Conservation (phyloP, 37 sponge, comb jelly and placozoan species). For the Ephydatia muelleri region DNA sequence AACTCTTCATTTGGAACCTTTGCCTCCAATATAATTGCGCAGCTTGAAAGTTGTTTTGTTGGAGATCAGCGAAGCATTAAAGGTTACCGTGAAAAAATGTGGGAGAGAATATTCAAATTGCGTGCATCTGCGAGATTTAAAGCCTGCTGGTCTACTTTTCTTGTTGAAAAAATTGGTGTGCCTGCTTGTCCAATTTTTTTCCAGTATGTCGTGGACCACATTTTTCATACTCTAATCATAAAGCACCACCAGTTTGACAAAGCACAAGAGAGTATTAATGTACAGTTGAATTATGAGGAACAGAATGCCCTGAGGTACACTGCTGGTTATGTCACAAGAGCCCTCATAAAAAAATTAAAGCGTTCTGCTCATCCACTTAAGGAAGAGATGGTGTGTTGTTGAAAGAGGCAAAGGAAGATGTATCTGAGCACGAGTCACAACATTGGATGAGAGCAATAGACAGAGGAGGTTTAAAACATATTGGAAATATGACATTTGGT, state of each 20-base stretch:
- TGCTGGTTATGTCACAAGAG: slow-evolving; percentile 4
- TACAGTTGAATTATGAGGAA: not conserved
- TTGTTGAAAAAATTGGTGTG: not conserved
- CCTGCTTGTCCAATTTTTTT: slow-evolving; percentile 2
- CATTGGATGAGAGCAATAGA: not conserved
- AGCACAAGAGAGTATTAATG: not conserved
- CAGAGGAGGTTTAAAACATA: not conserved
- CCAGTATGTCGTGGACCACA: not conserved
- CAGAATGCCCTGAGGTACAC: slow-evolving; percentile 13
- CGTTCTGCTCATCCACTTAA: not conserved
- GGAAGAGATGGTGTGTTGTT: slow-evolving; percentile 3
- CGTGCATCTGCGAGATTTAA: slow-evolving; percentile 1
- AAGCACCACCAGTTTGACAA: not conserved
- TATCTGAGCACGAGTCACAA: not conserved
- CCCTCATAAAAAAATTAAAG: not conserved
- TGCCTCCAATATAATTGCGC: no score
- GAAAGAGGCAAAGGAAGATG: not conserved
- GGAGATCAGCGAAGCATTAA: no score
- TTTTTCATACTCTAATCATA: not conserved
- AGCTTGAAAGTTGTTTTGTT: no score
- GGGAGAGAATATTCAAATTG: not conserved
- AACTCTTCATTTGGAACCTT: no score
- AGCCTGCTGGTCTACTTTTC: not conserved
- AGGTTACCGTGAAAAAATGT: no score
- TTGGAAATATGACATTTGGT: slow-evolving; percentile 13